Base-by-base conservation (phyloP, 2,888 invertebrate genomes). In the Plagodis dolabraria region DNA sequence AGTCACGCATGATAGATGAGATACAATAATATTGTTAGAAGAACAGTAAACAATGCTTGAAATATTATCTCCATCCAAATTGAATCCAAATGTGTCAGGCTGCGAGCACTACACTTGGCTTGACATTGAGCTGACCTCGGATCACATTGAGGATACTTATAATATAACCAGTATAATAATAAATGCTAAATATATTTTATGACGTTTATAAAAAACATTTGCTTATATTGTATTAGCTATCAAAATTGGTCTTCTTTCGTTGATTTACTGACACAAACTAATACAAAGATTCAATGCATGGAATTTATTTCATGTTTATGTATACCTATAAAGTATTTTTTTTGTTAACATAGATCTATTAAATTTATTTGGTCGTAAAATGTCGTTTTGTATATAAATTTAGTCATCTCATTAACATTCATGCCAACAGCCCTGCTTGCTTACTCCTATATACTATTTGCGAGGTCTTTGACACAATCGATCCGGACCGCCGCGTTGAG, bases 401-500 rank as follows among this genome's bases (percentile, higher is more conserved):
- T n/a, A 33, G 33, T 42, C 36, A 11, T 46, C 46, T 53, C 43
- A 60, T 53, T 60, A 47, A 46, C 36, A 56, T 60, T 57, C 53
- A 53, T 34, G 56, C 46, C 60, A 34, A 52, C 49, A 53, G 40
- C 49, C 10, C 33, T 68, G 65, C 56, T 44, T 52, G 57, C 10
- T 40, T 40, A 40, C 10, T 40, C 8, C 36, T 36, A 53, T 54
- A 47, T 60, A 65, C 42, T 38, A 44, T 53, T 53, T 46, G 60
- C 56, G 49, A 53, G 56, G 53, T 60, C 60, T 60, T 60, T 57
- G 56, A 56, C 56, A 57, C 61, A 63, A 65, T 62, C 58, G 62
- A 62, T 62, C 55, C 60, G 60, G 63, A 61, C 56, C 68, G 65
- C 56, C 68, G 65, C 64, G 63, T 64, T 55, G 69, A 65, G 70